These are phyloP conservation scores for Tringa solitaria DNA, from an alignment of 2,113 vertebrate species.

Conservation along the genomic window DNA sequence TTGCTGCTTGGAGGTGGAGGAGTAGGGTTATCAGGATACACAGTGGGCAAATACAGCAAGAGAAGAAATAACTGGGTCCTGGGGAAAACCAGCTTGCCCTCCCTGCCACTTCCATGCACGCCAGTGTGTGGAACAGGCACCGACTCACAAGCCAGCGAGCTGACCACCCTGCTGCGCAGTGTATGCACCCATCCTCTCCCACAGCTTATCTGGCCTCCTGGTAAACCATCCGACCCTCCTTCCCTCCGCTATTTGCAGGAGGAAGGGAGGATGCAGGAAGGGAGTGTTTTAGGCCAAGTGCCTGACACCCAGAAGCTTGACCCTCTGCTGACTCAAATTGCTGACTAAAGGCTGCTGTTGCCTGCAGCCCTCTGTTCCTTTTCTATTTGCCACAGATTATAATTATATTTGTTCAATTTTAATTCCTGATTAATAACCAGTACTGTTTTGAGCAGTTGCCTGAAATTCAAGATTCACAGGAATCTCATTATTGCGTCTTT, in stretches of 20 bases:
- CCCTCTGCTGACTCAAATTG: background rate
- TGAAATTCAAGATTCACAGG: background rate
- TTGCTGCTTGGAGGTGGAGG: background rate
- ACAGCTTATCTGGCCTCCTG: background rate
- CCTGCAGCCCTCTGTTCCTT: background rate
- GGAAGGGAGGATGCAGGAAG: conserved; percentile 42
- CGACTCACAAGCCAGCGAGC: background rate
- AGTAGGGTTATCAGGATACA: background rate
- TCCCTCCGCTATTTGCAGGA: background rate
- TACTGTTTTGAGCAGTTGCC: background rate
- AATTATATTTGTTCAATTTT: background rate
- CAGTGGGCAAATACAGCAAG: background rate
- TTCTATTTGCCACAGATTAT: background rate
- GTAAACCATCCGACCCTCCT: background rate
- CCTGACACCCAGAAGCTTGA: conserved; percentile 5
- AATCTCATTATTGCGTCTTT: background rate
- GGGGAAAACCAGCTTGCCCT: background rate
- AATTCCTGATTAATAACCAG: background rate
- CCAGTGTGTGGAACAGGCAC: background rate
- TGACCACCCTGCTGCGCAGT: background rate
- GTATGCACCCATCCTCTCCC: background rate
- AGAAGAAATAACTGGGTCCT: background rate
- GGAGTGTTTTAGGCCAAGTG: background rate
- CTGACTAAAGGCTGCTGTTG: conserved; percentile 20
- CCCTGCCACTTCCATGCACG: fast-evolving